These are phyloP conservation scores for Brachirus orientalis DNA, from an alignment of 2,113 vertebrate genomes.

Conservation along the genomic window DNA sequence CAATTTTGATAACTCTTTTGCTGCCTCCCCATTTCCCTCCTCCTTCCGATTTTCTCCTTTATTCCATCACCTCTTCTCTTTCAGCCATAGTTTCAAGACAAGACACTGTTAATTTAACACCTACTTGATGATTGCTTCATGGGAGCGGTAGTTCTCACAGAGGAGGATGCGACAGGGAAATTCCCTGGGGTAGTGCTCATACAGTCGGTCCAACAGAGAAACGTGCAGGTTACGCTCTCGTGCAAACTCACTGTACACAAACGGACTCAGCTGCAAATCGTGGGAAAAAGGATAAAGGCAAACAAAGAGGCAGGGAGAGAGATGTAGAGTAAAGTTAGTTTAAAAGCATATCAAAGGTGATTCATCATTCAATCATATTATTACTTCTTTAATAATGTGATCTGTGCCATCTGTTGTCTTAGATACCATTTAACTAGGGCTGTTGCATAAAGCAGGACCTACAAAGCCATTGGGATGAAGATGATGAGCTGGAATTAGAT, in stretches of 20 bases:
- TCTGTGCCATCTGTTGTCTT: no score
- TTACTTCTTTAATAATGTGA: no score
- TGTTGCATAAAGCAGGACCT: no score
- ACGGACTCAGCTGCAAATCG: constrained; percentile 94
- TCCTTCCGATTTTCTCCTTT: no score
- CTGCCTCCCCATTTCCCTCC: neutral
- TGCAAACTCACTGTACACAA: constrained; percentile 99
- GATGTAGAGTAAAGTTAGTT: neutral
- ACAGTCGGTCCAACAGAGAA: constrained; percentile 95
- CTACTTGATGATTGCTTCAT: constrained; percentile 99
- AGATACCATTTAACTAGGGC: no score
- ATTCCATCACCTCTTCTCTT: neutral
- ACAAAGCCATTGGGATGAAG: no score
- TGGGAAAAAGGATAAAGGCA: constrained; percentile 27
- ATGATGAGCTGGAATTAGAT: no score
- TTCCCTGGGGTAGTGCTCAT: constrained; percentile 96
- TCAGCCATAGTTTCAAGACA: neutral
- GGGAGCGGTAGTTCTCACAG: constrained; percentile 99
- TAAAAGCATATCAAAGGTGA: neutral
- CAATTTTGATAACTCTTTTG: no score
- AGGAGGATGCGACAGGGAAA: constrained; percentile 97
- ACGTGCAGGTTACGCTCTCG: constrained; percentile 97
- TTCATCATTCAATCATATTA: neutral
- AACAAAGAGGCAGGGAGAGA: neutral
- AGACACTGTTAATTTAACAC: constrained; percentile 81